A percentile compares a stretch with the other conserved stretches of the same genome.
Evolutionary conservation across 2,888 invertebrate species (phyloP).

Genomic region (Dione vanillae): DNA sequence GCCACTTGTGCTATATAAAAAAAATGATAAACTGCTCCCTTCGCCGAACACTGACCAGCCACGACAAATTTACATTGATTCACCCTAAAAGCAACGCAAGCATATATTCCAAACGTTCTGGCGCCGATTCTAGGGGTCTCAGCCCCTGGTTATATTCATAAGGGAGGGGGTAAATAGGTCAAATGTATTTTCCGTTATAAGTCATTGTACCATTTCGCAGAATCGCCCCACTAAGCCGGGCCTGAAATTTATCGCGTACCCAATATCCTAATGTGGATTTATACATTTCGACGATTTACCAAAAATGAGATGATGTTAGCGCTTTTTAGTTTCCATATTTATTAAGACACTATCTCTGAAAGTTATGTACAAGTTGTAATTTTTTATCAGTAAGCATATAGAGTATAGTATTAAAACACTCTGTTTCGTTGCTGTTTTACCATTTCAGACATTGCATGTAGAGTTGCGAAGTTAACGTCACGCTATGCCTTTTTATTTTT

Average conservation of each 20-base stretch:
- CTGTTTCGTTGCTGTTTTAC: no score
- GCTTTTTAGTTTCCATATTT: conserved; percentile 27
- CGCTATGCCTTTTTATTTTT: no score
- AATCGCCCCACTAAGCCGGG: conserved; percentile 69
- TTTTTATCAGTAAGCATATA: no score
- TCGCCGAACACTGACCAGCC: conserved; percentile 48
- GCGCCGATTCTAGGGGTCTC: conserved; percentile 37
- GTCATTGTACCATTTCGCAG: conserved; percentile 71
- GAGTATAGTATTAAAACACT: no score
- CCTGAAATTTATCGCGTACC: conserved; percentile 67
- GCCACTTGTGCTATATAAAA: conserved; percentile 37
- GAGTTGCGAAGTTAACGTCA: no score
- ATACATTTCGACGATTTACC: conserved; percentile 47
- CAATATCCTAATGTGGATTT: conserved; percentile 59
- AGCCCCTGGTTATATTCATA: conserved; percentile 47
- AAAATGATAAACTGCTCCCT: conserved; percentile 48
- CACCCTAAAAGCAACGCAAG: conserved; percentile 40
- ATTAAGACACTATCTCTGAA: neutral
- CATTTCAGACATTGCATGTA: no score
- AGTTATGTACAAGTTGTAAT: no score
- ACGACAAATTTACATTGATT: conserved; percentile 47
- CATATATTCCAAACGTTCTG: conserved; percentile 34
- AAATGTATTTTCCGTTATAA: conserved; percentile 77
- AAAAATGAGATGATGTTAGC: conserved; percentile 32
- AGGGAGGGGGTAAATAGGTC: conserved; percentile 65